phyloP scores from a whole-genome alignment of 2,113 vertebrate genomes.

The Taxidea taxus region DNA sequence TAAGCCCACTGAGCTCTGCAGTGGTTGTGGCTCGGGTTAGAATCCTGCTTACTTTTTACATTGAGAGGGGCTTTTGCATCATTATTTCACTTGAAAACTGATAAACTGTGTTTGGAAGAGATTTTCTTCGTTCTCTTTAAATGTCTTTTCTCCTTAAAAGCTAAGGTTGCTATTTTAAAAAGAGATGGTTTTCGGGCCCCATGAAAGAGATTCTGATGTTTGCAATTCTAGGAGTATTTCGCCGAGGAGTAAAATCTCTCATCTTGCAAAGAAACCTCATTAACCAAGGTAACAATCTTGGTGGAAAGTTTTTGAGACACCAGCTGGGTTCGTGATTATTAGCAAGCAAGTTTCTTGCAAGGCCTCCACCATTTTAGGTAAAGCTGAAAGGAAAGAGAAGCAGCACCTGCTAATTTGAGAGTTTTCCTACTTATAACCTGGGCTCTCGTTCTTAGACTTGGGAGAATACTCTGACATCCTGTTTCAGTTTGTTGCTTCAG shows the following conservation, averaged over 20 bases:
- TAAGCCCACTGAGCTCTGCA: neutral
- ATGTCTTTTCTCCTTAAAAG: neutral
- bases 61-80: constrained; percentile 20
- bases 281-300: constrained; percentile 36
- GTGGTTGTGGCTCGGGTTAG: neutral
- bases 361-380: neutral
- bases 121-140: neutral
- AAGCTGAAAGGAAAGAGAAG: neutral
- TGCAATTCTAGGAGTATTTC: constrained; percentile 35
- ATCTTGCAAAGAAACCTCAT: constrained; percentile 44
- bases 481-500: neutral
- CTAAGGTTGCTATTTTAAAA: constrained; percentile 54
- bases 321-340: neutral
- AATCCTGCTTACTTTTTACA: constrained; percentile 44
- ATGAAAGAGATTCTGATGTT: constrained; percentile 28
- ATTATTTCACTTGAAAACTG: constrained; percentile 17
- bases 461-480: neutral
- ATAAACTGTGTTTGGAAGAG: constrained; percentile 36
- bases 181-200: neutral
- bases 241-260: neutral
- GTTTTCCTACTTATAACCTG: neutral
- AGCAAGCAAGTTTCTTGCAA: neutral
- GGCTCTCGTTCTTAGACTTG: neutral
- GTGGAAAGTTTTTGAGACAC: neutral
- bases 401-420: neutral